Evolutionary conservation across 2,888 invertebrate genomes (phyloP).

Genomic region (Abrostola triplasia): DNA sequence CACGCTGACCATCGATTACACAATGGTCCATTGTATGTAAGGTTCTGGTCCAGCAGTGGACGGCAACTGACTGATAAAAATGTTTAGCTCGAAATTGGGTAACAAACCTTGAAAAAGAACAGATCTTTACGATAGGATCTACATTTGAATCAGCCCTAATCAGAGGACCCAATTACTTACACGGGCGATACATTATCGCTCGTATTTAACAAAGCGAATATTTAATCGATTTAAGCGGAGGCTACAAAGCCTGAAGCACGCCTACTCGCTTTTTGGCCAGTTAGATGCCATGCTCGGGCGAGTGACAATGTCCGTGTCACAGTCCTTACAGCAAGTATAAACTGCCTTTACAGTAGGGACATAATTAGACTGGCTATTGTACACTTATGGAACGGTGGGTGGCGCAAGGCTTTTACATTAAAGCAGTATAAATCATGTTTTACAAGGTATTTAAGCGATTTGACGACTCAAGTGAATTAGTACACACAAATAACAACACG

Average conservation of each 20-base stretch:
- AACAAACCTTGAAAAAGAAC: constrained; percentile 1
- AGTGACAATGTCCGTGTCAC: neutral
- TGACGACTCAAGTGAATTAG: neutral
- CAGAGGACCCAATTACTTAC: constrained; percentile 6
- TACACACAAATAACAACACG: too few species aligned
- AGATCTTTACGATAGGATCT: neutral
- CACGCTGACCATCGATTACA: too few species aligned
- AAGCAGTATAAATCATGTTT: neutral
- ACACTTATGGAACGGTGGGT: neutral
- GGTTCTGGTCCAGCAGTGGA: neutral
- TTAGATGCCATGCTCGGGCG: constrained; percentile 5
- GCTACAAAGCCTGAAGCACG: constrained; percentile 12
- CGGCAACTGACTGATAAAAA: neutral
- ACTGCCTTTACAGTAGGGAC: constrained; percentile 1
- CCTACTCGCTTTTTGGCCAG: constrained; percentile 9
- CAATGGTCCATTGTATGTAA: too few species aligned
- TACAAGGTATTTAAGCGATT: neutral
- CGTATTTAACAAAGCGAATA: constrained; percentile 11
- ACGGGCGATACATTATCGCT: neutral
- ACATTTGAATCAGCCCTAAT: neutral
- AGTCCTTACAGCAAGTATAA: neutral
- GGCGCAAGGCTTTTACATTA: neutral
- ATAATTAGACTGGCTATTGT: constrained; percentile 1
- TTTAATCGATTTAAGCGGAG: constrained; percentile 14
- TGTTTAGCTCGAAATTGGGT: neutral